Evolutionary conservation across 2,113 vertebrate species (phyloP), one percentile per base, ranked within the genome.

Genomic region (Mixornis gularis): DNA sequence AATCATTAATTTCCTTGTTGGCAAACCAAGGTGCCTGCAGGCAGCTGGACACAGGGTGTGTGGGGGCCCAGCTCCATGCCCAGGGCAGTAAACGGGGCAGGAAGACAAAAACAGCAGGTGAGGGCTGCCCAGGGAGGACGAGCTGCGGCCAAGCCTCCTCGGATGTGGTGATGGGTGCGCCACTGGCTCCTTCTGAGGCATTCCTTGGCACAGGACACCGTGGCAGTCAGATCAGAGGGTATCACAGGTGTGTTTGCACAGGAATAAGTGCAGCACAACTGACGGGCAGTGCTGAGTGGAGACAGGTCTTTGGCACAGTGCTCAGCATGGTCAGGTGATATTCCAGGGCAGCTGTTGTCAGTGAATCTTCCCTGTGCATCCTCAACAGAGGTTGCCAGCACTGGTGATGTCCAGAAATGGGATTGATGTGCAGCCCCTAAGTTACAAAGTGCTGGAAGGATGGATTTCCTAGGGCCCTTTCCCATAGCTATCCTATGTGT

Each of bases 271-370:
- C 73, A n/a, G 70, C 3, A 4, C 1, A 2, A n/a, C 0, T 40
- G 70, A 34, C 0, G 0, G 12, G 59, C 73, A 69, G 36, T 0
- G 0, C 58, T 62, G 72, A 10, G 6, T 8, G 6, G 38, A 36
- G 24, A 46, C 20, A 43, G 77, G 38, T 36, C 36, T 44, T 69
- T 43, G 36, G 38, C 68, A 43, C 46, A 1, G 0, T 0, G 1
- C 24, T 53, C 29, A 17, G 77, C 25, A 1, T 0, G 5, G 46
- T 41, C 60, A 43, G 52, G 56, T 18, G 1, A 0, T 32, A 7
- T 41, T 84, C 22, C 20, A 55, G 58, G 77, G 59, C 34, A 40
- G 30, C 36, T 77, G 15, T 26, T 80, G 7, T 40, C 44, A 20
- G 20, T 1, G 2, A 3, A n/a, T 63, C 58, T 71, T 24, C 30